A percentile compares a stretch with the other conserved stretches of the same genome.
Evolutionary conservation across 2,888 invertebrate species (phyloP).

Genomic region (Caradrina clavipalpis): DNA sequence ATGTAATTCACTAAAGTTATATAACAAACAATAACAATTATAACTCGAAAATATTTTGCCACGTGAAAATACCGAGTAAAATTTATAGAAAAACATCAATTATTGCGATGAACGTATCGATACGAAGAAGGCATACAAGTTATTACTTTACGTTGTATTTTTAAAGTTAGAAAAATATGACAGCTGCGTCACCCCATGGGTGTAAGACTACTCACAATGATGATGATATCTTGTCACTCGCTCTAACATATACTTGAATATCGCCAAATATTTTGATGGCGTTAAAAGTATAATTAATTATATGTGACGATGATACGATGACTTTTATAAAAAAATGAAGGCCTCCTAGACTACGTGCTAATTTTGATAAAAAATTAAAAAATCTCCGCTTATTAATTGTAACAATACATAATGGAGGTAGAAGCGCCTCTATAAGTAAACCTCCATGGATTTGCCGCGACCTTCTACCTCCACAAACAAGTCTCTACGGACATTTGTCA

Average conservation of each 20-base stretch:
- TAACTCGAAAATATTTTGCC: slow-evolving; percentile 49
- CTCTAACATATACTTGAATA: slow-evolving; percentile 44
- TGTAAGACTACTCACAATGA: slow-evolving; percentile 19
- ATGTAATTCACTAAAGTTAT: slow-evolving; percentile 49
- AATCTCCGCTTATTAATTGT: slow-evolving; percentile 40
- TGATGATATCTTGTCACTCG: slow-evolving; percentile 32
- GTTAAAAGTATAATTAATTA: slow-evolving; percentile 45
- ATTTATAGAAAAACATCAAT: slow-evolving; percentile 60
- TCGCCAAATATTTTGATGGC: slow-evolving; percentile 58
- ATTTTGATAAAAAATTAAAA: slow-evolving; percentile 59
- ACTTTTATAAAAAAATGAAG: slow-evolving; percentile 43
- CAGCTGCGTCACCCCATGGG: slow-evolving; percentile 28
- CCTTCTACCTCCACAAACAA: slow-evolving; percentile 36
- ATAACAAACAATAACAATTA: slow-evolving; percentile 52
- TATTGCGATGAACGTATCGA: slow-evolving; percentile 65
- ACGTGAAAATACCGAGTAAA: slow-evolving; percentile 62
- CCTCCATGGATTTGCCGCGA: slow-evolving; percentile 17
- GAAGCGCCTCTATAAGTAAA: slow-evolving; percentile 30
- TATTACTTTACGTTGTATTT: slow-evolving; percentile 67
- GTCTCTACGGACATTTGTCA: slow-evolving; percentile 52
- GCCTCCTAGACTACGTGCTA: slow-evolving; percentile 58
- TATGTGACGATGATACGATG: slow-evolving; percentile 33
- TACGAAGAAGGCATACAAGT: slow-evolving; percentile 66
- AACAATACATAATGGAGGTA: slow-evolving; percentile 35
- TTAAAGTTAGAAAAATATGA: slow-evolving; percentile 54